A percentile compares a stretch with the other conserved stretches of the same genome.
Conservation (phyloP, 2,888 invertebrate genomes). For the Folsomia candida region DNA sequence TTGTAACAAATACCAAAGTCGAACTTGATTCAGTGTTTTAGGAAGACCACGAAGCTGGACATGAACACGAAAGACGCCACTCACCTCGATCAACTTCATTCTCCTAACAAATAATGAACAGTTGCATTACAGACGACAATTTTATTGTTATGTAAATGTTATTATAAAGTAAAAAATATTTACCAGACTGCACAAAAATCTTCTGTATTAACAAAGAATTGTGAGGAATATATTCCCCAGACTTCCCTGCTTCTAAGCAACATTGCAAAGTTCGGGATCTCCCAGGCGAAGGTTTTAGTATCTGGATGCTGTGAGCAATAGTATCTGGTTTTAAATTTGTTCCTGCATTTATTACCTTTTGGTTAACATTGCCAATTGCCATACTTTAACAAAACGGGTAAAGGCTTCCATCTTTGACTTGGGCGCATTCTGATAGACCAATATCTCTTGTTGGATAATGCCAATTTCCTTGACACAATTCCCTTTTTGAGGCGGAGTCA, state of each 20-base stretch:
- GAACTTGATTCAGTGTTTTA: constrained; percentile 26
- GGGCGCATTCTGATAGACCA: constrained; percentile 20
- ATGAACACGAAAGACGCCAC: constrained; percentile 39
- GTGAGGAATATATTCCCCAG: constrained; percentile 38
- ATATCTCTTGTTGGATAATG: constrained; percentile 7
- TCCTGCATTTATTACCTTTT: not conserved
- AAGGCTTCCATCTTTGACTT: constrained; percentile 13
- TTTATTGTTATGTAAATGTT: not conserved
- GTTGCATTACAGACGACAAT: not conserved
- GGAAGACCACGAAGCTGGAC: constrained; percentile 37
- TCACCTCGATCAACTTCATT: constrained; percentile 34
- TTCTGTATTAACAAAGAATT: constrained; percentile 28
- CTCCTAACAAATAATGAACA: constrained; percentile 19
- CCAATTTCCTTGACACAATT: constrained; percentile 24
- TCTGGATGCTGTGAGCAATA: constrained; percentile 11
- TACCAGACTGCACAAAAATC: constrained; percentile 35
- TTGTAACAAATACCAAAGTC: constrained; percentile 34
- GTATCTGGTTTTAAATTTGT: not conserved
- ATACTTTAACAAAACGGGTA: constrained; percentile 19
- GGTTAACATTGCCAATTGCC: not conserved
- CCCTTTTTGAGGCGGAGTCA: not conserved
- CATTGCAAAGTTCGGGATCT: constrained; percentile 30
- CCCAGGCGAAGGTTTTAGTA: constrained; percentile 33
- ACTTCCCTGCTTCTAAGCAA: constrained; percentile 29
- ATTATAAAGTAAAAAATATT: constrained; percentile 2